Conservation (phyloP, 2,797 vertebrate genomes). For the Leuciscus waleckii region DNA sequence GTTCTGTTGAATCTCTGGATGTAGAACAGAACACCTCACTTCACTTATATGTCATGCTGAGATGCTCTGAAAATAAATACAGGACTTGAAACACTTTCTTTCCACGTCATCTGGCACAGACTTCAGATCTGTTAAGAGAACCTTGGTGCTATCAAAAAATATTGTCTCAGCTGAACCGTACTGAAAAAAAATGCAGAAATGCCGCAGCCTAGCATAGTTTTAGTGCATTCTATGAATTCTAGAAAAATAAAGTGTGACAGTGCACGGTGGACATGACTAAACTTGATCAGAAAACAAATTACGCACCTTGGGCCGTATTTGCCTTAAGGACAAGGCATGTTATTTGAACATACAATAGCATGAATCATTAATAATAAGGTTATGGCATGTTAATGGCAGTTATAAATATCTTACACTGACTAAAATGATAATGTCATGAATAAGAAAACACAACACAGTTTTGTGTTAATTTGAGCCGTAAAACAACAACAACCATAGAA, state of each 20-base stretch:
- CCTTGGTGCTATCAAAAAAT: background rate
- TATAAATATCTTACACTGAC: background rate
- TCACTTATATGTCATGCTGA: background rate
- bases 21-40: constrained; percentile 12
- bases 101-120: constrained; percentile 8
- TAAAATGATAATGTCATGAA: background rate
- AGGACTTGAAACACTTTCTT: constrained; percentile 16
- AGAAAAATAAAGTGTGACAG: background rate
- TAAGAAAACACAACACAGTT: constrained; percentile 1
- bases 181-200: background rate
- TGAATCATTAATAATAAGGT: background rate
- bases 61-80: constrained; percentile 27
- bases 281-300: constrained; percentile 33
- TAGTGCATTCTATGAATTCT: background rate
- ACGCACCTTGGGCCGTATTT: background rate
- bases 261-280: constrained; percentile 22
- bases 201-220: background rate
- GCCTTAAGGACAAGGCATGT: constrained; percentile 3
- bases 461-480: background rate
- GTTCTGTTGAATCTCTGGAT: constrained; percentile 2
- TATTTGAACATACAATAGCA: constrained; percentile 6
- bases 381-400: background rate
- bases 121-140: constrained; percentile 1
- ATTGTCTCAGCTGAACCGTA: background rate
- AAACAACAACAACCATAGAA: background rate